A percentile compares a stretch with the other conserved stretches of the same genome.
Evolutionary conservation across 2,113 vertebrate species (phyloP).

Genomic region (Nansenia antarctica): DNA sequence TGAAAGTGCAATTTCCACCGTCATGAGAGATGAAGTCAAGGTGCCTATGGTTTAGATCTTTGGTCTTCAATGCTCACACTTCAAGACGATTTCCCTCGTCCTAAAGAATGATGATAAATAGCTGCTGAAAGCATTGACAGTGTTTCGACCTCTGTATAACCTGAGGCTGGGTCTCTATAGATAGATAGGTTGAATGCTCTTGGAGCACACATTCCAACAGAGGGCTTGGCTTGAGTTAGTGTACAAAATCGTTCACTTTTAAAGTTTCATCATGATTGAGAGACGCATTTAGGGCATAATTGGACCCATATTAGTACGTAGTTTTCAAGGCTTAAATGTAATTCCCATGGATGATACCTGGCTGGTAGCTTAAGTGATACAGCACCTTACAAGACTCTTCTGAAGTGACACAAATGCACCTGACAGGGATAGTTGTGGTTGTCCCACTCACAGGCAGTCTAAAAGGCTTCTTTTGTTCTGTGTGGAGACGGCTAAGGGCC

Average conservation of each 20-base stretch:
- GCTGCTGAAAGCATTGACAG: conserved; percentile 19
- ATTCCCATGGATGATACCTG: conserved; percentile 5
- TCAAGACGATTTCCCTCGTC: too few relatives aligned
- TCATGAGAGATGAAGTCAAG: too few relatives aligned
- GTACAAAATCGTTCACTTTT: conserved; percentile 3
- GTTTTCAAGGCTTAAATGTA: not conserved
- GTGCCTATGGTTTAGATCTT: too few relatives aligned
- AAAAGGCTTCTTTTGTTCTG: conserved; percentile 41
- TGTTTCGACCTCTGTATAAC: conserved; percentile 7
- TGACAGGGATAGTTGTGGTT: conserved; percentile 35
- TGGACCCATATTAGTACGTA: too few relatives aligned
- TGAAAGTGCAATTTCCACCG: too few relatives aligned
- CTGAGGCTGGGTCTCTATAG: conserved; percentile 12
- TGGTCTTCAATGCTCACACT: too few relatives aligned
- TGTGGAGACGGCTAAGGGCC: conserved; percentile 5
- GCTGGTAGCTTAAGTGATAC: conserved; percentile 46
- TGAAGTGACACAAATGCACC: conserved; percentile 32
- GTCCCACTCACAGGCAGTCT: conserved; percentile 27
- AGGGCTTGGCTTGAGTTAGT: conserved; percentile 21
- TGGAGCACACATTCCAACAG: conserved; percentile 46
- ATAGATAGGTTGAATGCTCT: conserved; percentile 34
- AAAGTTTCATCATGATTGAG: not conserved
- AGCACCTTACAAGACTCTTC: conserved; percentile 24
- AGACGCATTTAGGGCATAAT: too few relatives aligned
- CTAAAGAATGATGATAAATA: conserved; percentile 35